Base-by-base conservation (phyloP, 2,797 vertebrate genomes). In the Channa striata region DNA sequence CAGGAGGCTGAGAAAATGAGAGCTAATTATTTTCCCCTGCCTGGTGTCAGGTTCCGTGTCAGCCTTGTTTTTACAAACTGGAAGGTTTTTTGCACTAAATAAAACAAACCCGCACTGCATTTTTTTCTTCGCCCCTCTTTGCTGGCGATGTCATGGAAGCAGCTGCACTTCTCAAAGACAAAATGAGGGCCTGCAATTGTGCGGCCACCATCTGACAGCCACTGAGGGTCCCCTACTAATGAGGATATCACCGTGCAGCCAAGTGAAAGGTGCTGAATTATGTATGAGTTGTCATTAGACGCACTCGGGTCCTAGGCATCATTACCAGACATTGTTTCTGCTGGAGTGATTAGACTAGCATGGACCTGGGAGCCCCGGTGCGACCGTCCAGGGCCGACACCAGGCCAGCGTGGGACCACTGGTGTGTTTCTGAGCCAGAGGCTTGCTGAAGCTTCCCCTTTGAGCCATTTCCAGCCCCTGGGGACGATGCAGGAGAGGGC, bases 61-160 rank as follows among this genome's bases (percentile, higher is more conserved):
- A 99, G 97, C 97, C 98, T 99, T 99, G 98, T 99, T 99, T 99
- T 99, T 99, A 99, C 98, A 99, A 99, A 99, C 98, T 99, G 97
- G 96, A 99, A 98, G 97, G 96, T 97, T 98, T 98, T 99, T 98
- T 97, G 97, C 96, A 97, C 97, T 98, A 99, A 99, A 99, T 99
- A 99, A 99, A 99, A 99, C 98, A 99, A 99, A 99, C 97, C 96
- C 95, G 94, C 96, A 95, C 97, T 95, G 96, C 96, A 86, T 91
- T 97, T 97, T 96, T 87, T 86, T 71, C 88, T 84, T 90, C 87
- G 79, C 91, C 92, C 91, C 88, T 93, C 89, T 94, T 92, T 97
- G 96, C 97, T 99, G 97, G 97, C 97, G 97, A 96, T 98, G 97
- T 98, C 97, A 97, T 96, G 96, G 96, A 97, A 99, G 96, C 98